Base-by-base conservation (phyloP, 2,113 vertebrate genomes). In the Hyla sarda region DNA sequence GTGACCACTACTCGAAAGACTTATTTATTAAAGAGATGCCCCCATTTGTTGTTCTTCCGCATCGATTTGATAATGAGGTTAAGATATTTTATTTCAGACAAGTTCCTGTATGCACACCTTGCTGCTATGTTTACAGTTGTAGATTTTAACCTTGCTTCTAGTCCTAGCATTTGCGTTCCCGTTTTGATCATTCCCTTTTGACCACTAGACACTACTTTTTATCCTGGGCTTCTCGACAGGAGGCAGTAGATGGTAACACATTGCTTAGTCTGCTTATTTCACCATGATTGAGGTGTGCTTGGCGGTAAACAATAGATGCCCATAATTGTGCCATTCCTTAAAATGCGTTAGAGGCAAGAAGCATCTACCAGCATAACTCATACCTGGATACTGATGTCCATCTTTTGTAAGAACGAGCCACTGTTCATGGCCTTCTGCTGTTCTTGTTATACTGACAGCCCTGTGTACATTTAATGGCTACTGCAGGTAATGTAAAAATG, bases 11-110 rank as follows among this genome's bases (percentile, higher is more conserved):
- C 32, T 2, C 19, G 9, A 45, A 21, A 41, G 14, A 34, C 41
- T 17, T 81, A 81, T 81, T 81, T 81, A 81, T 80, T 80, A 81
- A 45, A 81, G 23, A 56, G 25, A 28, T 25, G 21, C 12, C 34
- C 25, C 47, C 19, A 4, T 71, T 37, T 77, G 5, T 21, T 54
- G 7, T 74, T 13, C 3, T 47, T 21, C 28, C 19, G 5, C n/a
- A 19, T 52, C 32, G 16, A 54, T 32, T 28, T 32, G 23, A 10
- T 41, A 74, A 47, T 47, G 75, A 5, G 67, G 48, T 77, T 32
- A 34, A 48, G 11, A 12, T 48, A 8, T 28, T 76, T 34, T 74
- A 58, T n/a, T 62, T 6, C n/a, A n/a, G 16, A 19, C 1, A 58
- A n/a, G 4, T 25, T 28, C 73, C 25, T 77, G 47, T 50, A 19